phyloP scores from a whole-genome alignment of 2,113 vertebrate genomes.

The Osmerus eperlanus region DNA sequence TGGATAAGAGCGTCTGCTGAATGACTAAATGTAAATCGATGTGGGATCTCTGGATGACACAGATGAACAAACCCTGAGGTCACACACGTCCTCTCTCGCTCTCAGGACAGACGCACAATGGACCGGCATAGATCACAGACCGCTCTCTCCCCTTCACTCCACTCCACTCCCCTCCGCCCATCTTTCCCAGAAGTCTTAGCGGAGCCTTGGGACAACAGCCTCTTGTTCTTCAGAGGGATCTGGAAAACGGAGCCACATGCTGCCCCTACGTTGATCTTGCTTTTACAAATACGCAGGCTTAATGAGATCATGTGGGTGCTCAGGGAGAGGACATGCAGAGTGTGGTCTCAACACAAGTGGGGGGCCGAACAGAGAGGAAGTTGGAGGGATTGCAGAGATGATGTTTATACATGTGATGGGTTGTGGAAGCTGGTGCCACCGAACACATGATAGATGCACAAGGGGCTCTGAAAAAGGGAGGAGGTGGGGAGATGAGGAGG shows the following conservation, averaged over 20 bases:
- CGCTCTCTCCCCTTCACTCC: neutral
- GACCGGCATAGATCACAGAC: neutral
- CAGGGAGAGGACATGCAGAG: neutral
- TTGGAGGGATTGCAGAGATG: slow-evolving; percentile 32
- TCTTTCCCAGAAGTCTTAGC: neutral
- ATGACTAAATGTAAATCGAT: too few species aligned
- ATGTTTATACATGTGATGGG: neutral
- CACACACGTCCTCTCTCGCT: neutral
- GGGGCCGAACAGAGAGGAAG: slow-evolving; percentile 39
- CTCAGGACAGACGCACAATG: neutral
- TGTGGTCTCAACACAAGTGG: slow-evolving; percentile 17
- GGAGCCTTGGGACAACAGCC: slow-evolving; percentile 52
- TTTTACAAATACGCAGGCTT: slow-evolving; percentile 51
- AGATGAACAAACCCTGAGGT: too few species aligned
- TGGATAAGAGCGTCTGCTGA: too few species aligned
- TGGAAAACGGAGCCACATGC: slow-evolving; percentile 70
- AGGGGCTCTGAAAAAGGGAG: too few species aligned
- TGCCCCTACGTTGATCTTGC: slow-evolving; percentile 58
- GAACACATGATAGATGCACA: too few species aligned
- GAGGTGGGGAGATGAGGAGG: too few species aligned
- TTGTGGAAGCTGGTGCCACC: neutral
- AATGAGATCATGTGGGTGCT: slow-evolving; percentile 63
- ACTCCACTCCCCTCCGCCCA: neutral
- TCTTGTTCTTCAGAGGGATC: slow-evolving; percentile 64
- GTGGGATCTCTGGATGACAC: too few species aligned